Evolutionary conservation across 2,113 vertebrate genomes (phyloP).

Genomic region (Oreochromis tanganicae): DNA sequence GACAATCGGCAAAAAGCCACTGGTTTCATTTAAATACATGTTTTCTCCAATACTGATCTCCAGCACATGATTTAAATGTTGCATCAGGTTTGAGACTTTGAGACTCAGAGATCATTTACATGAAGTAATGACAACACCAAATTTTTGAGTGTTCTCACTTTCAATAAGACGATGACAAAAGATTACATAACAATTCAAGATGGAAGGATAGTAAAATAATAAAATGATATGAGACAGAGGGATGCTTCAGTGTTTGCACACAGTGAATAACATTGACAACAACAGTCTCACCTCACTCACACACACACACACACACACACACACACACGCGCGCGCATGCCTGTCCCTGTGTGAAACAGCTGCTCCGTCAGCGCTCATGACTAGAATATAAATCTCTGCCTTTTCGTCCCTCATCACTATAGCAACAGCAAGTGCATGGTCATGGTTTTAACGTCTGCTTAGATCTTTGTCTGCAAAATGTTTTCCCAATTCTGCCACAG

Average conservation of each 20-base stretch:
- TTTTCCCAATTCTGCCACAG: constrained; percentile 1
- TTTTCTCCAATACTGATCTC: not conserved
- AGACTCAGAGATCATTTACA: not conserved
- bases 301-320: not conserved
- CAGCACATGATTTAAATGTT: not conserved
- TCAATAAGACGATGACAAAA: not conserved
- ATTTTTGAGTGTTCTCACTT: not conserved
- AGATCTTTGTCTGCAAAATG: constrained; percentile 38
- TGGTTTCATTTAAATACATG: not conserved
- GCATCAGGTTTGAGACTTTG: not conserved
- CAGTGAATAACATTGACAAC: not conserved
- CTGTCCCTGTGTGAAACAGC: constrained; percentile 19
- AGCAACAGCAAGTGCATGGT: constrained; percentile 65
- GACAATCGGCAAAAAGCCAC: not conserved
- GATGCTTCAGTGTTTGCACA: not conserved
- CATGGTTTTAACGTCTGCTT: constrained; percentile 53
- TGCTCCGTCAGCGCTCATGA: constrained; percentile 53
- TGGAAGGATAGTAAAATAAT: not conserved
- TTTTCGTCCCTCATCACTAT: constrained; percentile 50
- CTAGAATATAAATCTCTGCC: constrained; percentile 61
- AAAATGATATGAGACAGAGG: not conserved
- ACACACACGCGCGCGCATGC: not conserved
- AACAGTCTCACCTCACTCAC: not conserved
- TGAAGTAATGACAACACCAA: not conserved
- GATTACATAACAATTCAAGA: not conserved